Base-by-base conservation (phyloP, 2,113 vertebrate genomes). In the Sphaerodactylus townsendi region DNA sequence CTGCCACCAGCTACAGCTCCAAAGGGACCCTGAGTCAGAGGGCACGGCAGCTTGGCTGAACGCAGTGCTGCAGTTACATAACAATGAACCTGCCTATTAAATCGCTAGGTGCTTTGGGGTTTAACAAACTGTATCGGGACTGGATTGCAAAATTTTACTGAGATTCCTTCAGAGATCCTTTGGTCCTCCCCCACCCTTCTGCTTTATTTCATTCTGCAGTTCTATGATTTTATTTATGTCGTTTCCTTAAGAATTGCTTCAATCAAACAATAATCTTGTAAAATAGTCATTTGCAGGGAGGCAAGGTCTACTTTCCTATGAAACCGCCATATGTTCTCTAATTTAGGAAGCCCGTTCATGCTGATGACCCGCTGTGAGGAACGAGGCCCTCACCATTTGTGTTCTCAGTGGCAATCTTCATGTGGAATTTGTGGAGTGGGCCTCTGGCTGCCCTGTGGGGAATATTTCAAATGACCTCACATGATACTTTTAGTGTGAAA, bases 21-120 rank as follows among this genome's bases (percentile, higher is more conserved):
- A 59, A 85, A 87, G 91, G 83, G 90, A 74, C 59, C 0, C 71
- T 44, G 7, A 17, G 66, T 80, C 88, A 64, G 84, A 92, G 77
- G 88, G n/a, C 73, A 85, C 81, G 81, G 73, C 79, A 89, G 0
- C 13, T 41, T 82, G 80, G 72, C 9, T 33, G 86, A 90, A 23
- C 15, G 62, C 78, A 77, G 35, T 5, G 1, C 35, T 1, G 0
- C 0, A 23, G 35, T 44, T 78, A 78, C 30, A 72, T 83, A 77
- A 21, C 69, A 81, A 82, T 68, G 50, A 35, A 39, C 28, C n/a
- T 50, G 2, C 72, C 10, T 53, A 64, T 66, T 74, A 39, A 75
- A 75, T n/a, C 37, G 50, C 2, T 77, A 28, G 64, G 5, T 62
- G 23, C 59, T 28, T 9, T 68, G 39, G 13, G 1, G 35, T 13